These are phyloP conservation scores for Drosophila fuyamai DNA, from an alignment of 1,140 invertebrate genomes.

Conservation along the genomic window DNA sequence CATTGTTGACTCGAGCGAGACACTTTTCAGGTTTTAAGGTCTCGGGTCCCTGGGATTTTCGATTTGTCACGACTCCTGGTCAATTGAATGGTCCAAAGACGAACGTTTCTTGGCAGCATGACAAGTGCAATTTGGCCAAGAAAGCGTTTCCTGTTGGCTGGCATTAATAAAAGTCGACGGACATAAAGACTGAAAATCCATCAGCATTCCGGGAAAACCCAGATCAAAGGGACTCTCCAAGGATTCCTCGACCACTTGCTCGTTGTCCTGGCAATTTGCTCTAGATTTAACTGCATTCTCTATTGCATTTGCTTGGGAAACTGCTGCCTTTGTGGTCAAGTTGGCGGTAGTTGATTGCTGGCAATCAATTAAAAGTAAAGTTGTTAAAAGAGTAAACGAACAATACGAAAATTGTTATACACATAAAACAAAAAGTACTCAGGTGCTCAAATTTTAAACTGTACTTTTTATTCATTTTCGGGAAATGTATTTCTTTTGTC, in stretches of 20 bases:
- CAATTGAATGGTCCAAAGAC: conserved; percentile 6
- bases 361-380: conserved; percentile 18
- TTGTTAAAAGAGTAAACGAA: background rate
- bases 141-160: conserved; percentile 71
- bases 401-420: background rate
- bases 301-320: conserved; percentile 26
- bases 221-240: conserved; percentile 12
- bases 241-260: conserved; percentile 8
- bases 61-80: conserved; percentile 39
- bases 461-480: too few species aligned
- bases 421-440: too few species aligned
- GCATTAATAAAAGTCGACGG: conserved; percentile 53
- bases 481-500: too few species aligned
- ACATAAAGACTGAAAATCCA: conserved; percentile 25
- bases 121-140: conserved; percentile 72
- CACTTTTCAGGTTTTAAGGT: conserved; percentile 10
- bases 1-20: conserved; percentile 18
- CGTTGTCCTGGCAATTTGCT: conserved; percentile 22
- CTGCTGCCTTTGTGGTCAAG: conserved; percentile 20
- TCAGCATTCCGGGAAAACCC: conserved; percentile 25
- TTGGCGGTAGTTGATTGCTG: conserved; percentile 18
- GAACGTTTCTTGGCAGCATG: conserved; percentile 47
- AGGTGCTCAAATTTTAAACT: too few species aligned
- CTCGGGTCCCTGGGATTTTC: conserved; percentile 11
- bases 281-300: conserved; percentile 22